phyloP scores from a whole-genome alignment of 2,797 vertebrate genomes.

The Diceros bicornis region DNA sequence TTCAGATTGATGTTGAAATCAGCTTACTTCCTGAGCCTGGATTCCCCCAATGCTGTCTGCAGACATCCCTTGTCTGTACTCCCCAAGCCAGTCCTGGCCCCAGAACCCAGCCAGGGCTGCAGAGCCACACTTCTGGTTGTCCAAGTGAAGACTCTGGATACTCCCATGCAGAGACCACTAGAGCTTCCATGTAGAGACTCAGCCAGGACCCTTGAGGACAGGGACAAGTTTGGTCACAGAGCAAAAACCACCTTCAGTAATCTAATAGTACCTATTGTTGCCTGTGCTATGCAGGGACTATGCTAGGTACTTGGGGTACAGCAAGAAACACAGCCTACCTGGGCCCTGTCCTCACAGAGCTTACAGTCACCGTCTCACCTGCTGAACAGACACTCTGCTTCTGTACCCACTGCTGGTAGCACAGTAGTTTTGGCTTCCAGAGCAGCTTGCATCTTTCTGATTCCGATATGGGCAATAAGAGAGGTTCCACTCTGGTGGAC shows the following conservation, averaged over 20 bases:
- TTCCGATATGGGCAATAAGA: conserved; percentile 93
- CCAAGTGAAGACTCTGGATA: not conserved
- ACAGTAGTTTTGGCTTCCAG: conserved; percentile 93
- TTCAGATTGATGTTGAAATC: not conserved
- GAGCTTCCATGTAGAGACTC: not conserved
- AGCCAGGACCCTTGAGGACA: not conserved
- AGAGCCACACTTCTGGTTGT: not conserved
- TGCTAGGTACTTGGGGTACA: not conserved
- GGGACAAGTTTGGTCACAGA: not conserved
- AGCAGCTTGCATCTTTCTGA: conserved; percentile 93
- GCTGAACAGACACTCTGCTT: not conserved
- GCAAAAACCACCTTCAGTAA: conserved; percentile 1
- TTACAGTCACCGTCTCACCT: not conserved
- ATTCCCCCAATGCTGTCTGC: not conserved
- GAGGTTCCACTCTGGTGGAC: conserved; percentile 92
- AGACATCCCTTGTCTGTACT: not conserved
- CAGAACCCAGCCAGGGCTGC: not conserved
- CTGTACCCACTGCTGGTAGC: conserved; percentile 90
- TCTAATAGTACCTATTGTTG: not conserved
- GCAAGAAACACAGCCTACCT: not conserved
- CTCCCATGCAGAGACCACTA: not conserved
- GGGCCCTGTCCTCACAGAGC: not conserved
- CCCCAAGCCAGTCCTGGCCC: not conserved
- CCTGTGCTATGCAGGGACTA: not conserved
- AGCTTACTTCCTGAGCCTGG: not conserved